Evolutionary conservation across 2,113 vertebrate genomes (phyloP).

Genomic region (Antidorcas marsupialis): DNA sequence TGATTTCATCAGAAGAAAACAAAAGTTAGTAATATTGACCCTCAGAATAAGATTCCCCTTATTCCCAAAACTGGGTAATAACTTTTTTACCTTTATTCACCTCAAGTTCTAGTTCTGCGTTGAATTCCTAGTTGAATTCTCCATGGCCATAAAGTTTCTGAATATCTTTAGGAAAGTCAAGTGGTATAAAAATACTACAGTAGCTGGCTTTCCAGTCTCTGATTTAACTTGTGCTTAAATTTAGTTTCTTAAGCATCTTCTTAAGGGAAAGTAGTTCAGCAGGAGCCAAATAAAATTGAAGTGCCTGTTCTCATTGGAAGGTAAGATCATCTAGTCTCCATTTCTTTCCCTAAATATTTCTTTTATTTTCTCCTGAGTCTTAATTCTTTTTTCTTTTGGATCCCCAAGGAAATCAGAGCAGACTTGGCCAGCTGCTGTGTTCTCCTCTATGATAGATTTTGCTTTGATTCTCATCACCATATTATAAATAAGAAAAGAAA

Average conservation of each 20-base stretch:
- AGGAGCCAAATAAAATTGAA: slow-evolving; percentile 35
- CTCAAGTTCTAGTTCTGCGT: neutral
- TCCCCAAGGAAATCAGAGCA: neutral
- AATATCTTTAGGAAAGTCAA: slow-evolving; percentile 40
- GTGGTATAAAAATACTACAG: slow-evolving; percentile 40
- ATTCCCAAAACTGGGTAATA: neutral
- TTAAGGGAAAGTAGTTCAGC: slow-evolving; percentile 28
- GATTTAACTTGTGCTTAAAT: slow-evolving; percentile 59
- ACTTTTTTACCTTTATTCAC: neutral
- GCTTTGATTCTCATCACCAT: neutral
- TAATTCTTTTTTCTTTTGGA: neutral
- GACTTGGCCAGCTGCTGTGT: neutral
- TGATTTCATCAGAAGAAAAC: neutral
- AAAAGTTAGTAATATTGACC: neutral
- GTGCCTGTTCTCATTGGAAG: neutral
- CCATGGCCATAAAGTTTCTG: neutral
- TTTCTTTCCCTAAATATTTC: neutral
- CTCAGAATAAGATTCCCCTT: neutral
- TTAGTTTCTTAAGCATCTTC: slow-evolving; percentile 58
- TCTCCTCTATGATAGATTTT: neutral
- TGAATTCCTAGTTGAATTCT: neutral
- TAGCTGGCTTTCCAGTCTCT: slow-evolving; percentile 35
- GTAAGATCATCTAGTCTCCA: neutral
- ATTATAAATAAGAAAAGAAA: neutral
- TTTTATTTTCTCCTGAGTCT: neutral